These are phyloP conservation scores for Euproctis similis DNA, from an alignment of 2,888 invertebrate genomes.

Conservation along the genomic window DNA sequence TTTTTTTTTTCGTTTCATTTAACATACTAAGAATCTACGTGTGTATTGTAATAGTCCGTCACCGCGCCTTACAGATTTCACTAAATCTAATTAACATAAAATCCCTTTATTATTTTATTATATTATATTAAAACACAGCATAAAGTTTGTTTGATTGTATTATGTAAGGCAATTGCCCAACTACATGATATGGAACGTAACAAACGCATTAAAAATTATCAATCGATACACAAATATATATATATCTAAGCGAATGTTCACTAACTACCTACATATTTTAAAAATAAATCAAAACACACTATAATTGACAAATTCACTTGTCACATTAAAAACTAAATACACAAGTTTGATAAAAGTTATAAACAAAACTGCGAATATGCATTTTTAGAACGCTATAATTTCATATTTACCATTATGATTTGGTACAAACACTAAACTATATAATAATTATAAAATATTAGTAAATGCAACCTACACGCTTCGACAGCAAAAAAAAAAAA, in stretches of 20 bases:
- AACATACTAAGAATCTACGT: constrained; percentile 50
- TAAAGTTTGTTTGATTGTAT: constrained; percentile 34
- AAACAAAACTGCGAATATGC: too few species aligned
- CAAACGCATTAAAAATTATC: constrained; percentile 38
- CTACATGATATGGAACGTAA: constrained; percentile 61
- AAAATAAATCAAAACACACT: constrained; percentile 38
- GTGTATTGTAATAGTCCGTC: constrained; percentile 60
- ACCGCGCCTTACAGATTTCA: constrained; percentile 54
- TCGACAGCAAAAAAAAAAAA: constrained; percentile 35
- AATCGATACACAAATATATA: constrained; percentile 32
- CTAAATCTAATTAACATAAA: constrained; percentile 47
- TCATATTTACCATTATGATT: constrained; percentile 43
- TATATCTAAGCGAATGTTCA: constrained; percentile 36
- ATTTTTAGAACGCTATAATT: too few species aligned
- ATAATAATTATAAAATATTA: constrained; percentile 72
- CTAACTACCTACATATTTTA: too few species aligned
- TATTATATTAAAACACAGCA: constrained; percentile 44
- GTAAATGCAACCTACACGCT: constrained; percentile 71
- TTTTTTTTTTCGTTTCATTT: constrained; percentile 42
- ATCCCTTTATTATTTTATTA: constrained; percentile 45
- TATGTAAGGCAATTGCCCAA: constrained; percentile 18
- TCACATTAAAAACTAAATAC: constrained; percentile 39
- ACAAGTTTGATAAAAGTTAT: too few species aligned
- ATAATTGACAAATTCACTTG: constrained; percentile 64
- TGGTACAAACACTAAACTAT: constrained; percentile 70